Conservation (phyloP, 2,797 vertebrate species). For the Benthosema pterotum region DNA sequence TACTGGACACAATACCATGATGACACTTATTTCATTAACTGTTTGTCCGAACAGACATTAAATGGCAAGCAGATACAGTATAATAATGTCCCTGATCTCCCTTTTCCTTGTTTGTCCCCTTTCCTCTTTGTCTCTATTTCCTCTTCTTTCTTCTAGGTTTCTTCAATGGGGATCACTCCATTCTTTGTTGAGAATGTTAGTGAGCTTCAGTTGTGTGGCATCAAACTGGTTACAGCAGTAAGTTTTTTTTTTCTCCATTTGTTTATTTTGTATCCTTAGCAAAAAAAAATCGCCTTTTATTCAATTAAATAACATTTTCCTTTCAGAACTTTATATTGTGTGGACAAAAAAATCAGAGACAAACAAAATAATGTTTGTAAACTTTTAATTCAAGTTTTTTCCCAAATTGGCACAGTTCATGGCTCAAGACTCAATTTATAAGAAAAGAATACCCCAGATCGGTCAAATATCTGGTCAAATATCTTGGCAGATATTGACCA, state of each 20-base stretch:
- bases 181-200: slow-evolving; percentile 99
- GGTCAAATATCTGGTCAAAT: no score
- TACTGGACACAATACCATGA: neutral
- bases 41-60: neutral
- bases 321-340: no score
- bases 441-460: no score
- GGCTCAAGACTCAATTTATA: no score
- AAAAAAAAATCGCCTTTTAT: neutral
- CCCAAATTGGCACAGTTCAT: no score
- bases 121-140: neutral
- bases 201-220: slow-evolving; percentile 94
- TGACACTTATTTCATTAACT: neutral
- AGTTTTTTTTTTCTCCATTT: slow-evolving; percentile 56
- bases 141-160: slow-evolving; percentile 79
- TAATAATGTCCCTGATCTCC: neutral
- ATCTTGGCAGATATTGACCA: no score
- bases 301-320: no score
- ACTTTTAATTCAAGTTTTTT: no score
- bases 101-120: neutral
- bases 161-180: slow-evolving; percentile 98
- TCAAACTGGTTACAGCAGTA: slow-evolving; percentile 97
- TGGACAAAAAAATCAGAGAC: no score
- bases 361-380: no score
- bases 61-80: neutral
- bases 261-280: no score